Evolutionary conservation across 2,888 invertebrate species (phyloP), one percentile per base, ranked within the genome.

Genomic region (Automeris io): DNA sequence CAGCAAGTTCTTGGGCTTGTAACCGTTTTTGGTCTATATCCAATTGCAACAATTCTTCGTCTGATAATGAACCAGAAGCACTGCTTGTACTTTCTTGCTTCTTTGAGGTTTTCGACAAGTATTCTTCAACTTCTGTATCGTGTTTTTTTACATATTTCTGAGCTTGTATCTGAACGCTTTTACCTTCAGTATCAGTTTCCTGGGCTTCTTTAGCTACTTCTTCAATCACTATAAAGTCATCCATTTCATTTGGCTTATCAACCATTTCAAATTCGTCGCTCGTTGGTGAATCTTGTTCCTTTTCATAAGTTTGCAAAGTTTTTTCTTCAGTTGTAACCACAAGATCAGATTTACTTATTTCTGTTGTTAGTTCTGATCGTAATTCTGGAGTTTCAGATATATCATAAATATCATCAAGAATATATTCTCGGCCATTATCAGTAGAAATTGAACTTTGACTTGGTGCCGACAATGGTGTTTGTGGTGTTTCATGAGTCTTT

Each of bases 211-310:
- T 93, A 1, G 93, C 95, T 1, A 95, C 95, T 72, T 95, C 95
- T 78, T 95, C 95, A 46, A 95, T 93, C 0, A 95, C 94, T 0
- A 95, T 94, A 62, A 95, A 95, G 55, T 95, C 95, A 60, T 95
- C 95, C 50, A 94, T 93, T 51, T 95, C 90, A 61, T 94, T 94
- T 1, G 95, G 95, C 62, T 94, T 95, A 54, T 95, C 95, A 1
- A 95, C 87, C 88, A 95, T 90, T 87, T 95, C 95, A 70, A 95
- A 95, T 16, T 95, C 95, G 67, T 95, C 95, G 57, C 92, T 93
- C 6, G 90, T 91, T 0, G 94, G 94, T 0, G 95, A 95, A 51
- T 93, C 92, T 46, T 89, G 88, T 56, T 88, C 88, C 52, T 89
- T 89, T 47, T 89, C 88, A 35, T 72, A 75, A 6, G 62, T 83